Percentiles rank a stretch among this genome's conserved stretches.
Conservation (phyloP, 2,888 invertebrate genomes). For the Epirrita christyi region DNA sequence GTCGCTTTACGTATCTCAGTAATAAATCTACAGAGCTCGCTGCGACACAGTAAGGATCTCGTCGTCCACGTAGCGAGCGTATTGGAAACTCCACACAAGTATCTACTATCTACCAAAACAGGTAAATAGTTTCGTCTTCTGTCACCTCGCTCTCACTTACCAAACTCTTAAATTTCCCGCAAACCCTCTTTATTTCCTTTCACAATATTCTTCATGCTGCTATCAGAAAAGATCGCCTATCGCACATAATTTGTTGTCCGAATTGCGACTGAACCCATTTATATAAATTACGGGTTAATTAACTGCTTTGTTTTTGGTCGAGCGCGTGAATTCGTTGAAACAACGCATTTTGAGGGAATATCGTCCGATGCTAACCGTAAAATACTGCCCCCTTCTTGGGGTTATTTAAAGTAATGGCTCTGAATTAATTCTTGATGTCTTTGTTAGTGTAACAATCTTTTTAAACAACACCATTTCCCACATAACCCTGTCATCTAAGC, state of each 20-base stretch:
- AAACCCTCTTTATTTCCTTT: slow-evolving; percentile 45
- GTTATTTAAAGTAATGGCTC: slow-evolving; percentile 34
- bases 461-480: slow-evolving; percentile 19
- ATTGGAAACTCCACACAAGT: slow-evolving; percentile 40
- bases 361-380: slow-evolving; percentile 56
- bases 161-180: slow-evolving; percentile 38
- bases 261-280: slow-evolving; percentile 68
- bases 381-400: slow-evolving; percentile 51
- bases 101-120: slow-evolving; percentile 35
- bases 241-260: slow-evolving; percentile 69
- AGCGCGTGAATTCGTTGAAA: slow-evolving; percentile 67
- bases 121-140: slow-evolving; percentile 50
- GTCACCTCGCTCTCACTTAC: slow-evolving; percentile 36
- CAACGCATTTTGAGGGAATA: slow-evolving; percentile 58
- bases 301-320: slow-evolving; percentile 70
- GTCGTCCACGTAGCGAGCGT: slow-evolving; percentile 29
- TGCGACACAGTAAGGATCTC: slow-evolving; percentile 44
- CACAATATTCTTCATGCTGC: slow-evolving; percentile 49
- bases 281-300: slow-evolving; percentile 77
- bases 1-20: slow-evolving; percentile 63
- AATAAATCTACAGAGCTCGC: slow-evolving; percentile 60
- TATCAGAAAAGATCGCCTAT: slow-evolving; percentile 62
- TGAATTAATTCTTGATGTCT: slow-evolving; percentile 36
- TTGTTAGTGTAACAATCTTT: slow-evolving; percentile 22
- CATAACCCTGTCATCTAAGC: slow-evolving; percentile 16